A percentile compares a stretch with the other conserved stretches of the same genome.
Evolutionary conservation across 64 coral and sea anemone genomes (phyloP).

Genomic region (Stichodactyla helianthus): DNA sequence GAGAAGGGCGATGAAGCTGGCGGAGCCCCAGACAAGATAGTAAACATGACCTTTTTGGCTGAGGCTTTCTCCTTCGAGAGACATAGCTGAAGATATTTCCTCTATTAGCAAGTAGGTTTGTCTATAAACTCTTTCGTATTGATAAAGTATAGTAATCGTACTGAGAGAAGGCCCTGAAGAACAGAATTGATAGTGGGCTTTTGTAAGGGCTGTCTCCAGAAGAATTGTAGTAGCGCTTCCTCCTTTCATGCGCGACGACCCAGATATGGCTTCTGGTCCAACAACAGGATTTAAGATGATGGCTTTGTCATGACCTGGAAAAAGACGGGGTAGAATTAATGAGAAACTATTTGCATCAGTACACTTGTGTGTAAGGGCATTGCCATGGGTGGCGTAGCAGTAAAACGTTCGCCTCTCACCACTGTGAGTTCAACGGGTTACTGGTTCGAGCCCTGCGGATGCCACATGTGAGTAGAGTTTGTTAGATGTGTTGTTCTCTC

Average conservation of each 20-base stretch:
- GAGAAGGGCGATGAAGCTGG: conserved; percentile 61
- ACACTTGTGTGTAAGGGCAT: too few relatives aligned
- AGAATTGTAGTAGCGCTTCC: conserved; percentile 86
- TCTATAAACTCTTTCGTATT: conserved; percentile 43
- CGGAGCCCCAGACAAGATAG: conserved; percentile 60
- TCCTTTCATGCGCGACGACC: conserved; percentile 92
- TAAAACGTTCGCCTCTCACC: too few relatives aligned
- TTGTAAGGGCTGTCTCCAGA: conserved; percentile 60
- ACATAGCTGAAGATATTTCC: conserved; percentile 56
- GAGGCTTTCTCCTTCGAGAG: conserved; percentile 53
- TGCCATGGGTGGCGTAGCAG: too few relatives aligned
- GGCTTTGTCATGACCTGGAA: conserved; percentile 46
- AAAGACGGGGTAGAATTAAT: background rate
- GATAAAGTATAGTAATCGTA: background rate
- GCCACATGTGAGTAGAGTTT: too few relatives aligned
- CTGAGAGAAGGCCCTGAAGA: background rate
- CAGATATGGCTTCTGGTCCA: conserved; percentile 88
- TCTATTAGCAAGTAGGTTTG: conserved; percentile 24
- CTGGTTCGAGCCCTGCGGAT: too few relatives aligned
- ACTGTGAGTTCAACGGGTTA: too few relatives aligned
- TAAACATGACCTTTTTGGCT: conserved; percentile 47
- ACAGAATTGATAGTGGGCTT: conserved; percentile 37
- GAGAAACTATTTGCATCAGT: too few relatives aligned
- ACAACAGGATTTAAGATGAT: conserved; percentile 83
- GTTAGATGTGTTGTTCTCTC: too few relatives aligned